These are phyloP conservation scores for Fistularia commersonii DNA, from an alignment of 2,797 vertebrate genomes.

Conservation along the genomic window DNA sequence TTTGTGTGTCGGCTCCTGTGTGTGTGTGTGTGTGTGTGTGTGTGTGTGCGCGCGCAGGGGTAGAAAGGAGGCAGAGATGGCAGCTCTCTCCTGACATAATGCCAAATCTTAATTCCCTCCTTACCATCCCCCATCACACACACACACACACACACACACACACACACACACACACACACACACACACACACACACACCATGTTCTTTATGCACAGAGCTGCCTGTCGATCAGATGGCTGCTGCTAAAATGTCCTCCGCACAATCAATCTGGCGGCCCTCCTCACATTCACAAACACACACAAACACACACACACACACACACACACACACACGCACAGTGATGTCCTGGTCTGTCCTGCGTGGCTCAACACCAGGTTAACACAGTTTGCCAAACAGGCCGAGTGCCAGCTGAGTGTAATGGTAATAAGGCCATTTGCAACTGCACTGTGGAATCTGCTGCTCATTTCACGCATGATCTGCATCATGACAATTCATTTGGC, in stretches of 20 bases:
- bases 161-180: no score
- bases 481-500: constrained; percentile 69
- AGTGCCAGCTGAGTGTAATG: constrained; percentile 26
- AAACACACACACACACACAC: no score
- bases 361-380: constrained; percentile 12
- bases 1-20: constrained; percentile 32
- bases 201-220: constrained; percentile 67
- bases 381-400: constrained; percentile 4
- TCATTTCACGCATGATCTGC: constrained; percentile 71
- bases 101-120: constrained; percentile 73
- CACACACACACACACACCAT: constrained; percentile 54
- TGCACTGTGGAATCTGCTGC: constrained; percentile 58
- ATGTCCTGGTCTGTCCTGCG: not conserved
- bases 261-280: constrained; percentile 22
- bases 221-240: constrained; percentile 65
- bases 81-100: constrained; percentile 71
- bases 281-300: constrained; percentile 3
- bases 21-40: constrained; percentile 18
- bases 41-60: constrained; percentile 7
- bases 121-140: constrained; percentile 68
- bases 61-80: constrained; percentile 54
- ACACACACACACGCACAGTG: no score
- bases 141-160: no score
- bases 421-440: constrained; percentile 53
- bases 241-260: constrained; percentile 65